Conservation (phyloP, 2,797 vertebrate genomes). For the Poecilia wingei region DNA sequence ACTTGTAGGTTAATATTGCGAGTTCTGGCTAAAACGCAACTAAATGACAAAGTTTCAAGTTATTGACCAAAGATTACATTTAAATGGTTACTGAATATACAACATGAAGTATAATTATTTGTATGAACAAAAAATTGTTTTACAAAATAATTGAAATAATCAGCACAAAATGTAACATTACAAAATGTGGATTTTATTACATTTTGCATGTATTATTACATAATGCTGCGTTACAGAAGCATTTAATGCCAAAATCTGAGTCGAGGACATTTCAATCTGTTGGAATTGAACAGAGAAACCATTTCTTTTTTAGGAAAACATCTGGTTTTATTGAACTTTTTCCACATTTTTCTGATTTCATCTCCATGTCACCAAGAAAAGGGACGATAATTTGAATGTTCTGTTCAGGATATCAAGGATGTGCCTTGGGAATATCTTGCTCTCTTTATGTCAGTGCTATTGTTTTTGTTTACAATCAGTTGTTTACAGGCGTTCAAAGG, state of each 20-base stretch:
- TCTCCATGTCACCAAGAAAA: slow-evolving; percentile 39
- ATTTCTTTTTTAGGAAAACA: slow-evolving; percentile 35
- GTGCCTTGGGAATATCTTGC: slow-evolving; percentile 78
- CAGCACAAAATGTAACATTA: too few relatives aligned
- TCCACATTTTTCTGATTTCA: slow-evolving; percentile 39
- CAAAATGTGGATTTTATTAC: too few relatives aligned
- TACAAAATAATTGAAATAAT: too few relatives aligned
- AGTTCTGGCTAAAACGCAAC: too few relatives aligned
- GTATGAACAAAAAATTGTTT: too few relatives aligned
- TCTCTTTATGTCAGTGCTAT: slow-evolving; percentile 65
- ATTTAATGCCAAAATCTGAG: slow-evolving; percentile 10
- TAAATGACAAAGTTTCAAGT: too few relatives aligned
- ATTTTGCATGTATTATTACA: too few relatives aligned
- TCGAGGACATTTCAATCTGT: neutral
- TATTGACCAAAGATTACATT: too few relatives aligned
- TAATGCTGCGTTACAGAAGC: neutral
- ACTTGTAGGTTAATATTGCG: too few relatives aligned
- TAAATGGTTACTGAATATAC: too few relatives aligned
- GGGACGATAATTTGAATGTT: slow-evolving; percentile 60
- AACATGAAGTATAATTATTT: too few relatives aligned
- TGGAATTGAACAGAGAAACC: slow-evolving; percentile 5
- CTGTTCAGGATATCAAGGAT: slow-evolving; percentile 71
- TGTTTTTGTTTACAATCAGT: slow-evolving; percentile 75
- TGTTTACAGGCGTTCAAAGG: slow-evolving; percentile 73
- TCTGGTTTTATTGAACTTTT: slow-evolving; percentile 53